phyloP scores from a whole-genome alignment of 2,888 invertebrate genomes.

The Sinopyrophorus schimmeli region DNA sequence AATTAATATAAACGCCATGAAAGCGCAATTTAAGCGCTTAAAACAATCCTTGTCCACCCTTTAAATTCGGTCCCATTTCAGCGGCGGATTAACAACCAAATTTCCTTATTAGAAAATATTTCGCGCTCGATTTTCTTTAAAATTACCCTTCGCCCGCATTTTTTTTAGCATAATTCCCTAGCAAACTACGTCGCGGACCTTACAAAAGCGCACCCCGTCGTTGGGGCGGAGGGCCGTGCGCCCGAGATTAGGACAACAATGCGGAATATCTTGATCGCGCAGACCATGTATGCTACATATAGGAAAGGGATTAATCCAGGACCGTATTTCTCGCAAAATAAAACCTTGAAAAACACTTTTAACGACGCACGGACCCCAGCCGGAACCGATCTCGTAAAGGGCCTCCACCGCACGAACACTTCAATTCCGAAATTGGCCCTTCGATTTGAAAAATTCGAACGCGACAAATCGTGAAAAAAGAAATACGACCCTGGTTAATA shows the following conservation, averaged over 20 bases:
- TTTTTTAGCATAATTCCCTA: too few relatives aligned
- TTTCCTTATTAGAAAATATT: too few relatives aligned
- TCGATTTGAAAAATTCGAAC: not conserved
- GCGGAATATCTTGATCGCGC: constrained; percentile 48
- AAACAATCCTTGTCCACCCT: constrained; percentile 13
- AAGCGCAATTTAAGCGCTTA: constrained; percentile 11
- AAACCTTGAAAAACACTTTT: not conserved
- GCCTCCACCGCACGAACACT: too few relatives aligned
- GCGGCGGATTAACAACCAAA: constrained; percentile 12
- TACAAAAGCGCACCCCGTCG: constrained; percentile 27
- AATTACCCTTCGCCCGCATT: too few relatives aligned
- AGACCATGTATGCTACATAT: constrained; percentile 39
- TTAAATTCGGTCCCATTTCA: constrained; percentile 15
- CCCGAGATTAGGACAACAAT: constrained; percentile 52
- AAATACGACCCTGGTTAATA: constrained; percentile 28
- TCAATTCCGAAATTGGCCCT: not conserved
- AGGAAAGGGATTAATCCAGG: constrained; percentile 31
- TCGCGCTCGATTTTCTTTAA: too few relatives aligned
- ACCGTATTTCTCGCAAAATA: constrained; percentile 8
- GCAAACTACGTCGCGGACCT: too few relatives aligned
- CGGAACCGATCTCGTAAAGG: too few relatives aligned
- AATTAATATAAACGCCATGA: constrained; percentile 19
- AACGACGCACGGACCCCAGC: not conserved
- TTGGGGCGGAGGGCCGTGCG: constrained; percentile 41
- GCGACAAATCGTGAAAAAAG: not conserved